Base-by-base conservation (phyloP, 2,888 invertebrate genomes). In the Balanococcus diminutus region DNA sequence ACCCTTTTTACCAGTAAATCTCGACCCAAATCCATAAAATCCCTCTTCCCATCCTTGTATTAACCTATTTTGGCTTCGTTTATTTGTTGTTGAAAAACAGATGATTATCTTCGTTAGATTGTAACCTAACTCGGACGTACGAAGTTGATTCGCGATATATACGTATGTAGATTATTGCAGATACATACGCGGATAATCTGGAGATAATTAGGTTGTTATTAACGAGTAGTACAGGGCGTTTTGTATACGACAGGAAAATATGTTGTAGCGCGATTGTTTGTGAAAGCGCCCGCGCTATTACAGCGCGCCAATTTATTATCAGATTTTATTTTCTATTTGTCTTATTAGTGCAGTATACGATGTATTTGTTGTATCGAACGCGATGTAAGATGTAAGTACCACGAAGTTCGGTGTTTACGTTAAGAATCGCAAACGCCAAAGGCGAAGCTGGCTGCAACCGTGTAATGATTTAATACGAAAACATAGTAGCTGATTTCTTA, bases 381-480 rank as follows among this genome's bases (percentile, higher is more conserved):
- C 42, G 1, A 42, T 42, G 36, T 36, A 5, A 8, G 16, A 22
- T 56, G 67, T 28, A 67, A 1, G 8, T 61, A 61, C 61, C 2
- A n/a, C n/a, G n/a, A n/a, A n/a, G 67, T 67, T 28, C 8, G 5
- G 22, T 67, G 67, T 67, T 67, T 67, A 28, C 14, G 28, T 67
- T 56, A 22, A 56, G 22, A 56, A 67, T 67, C 16, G 67, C 67
- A 28, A 67, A 19, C 5, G 28, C 67, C 28, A 2, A 3, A 16
- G 67, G 67, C 28, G 28, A 67, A 67, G 28, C 67, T 28, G 67
- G 67, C 67, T 67, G 67, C 67, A 67, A 67, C 28, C 67, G 25
- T 67, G 67, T 67, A 67, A 67, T 67, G 67, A 67, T 67, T 67
- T 67, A 67, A 67, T 67, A 67, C 67, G 28, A 67, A 67, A 67